phyloP scores from a whole-genome alignment of 1,140 invertebrate species.

The Maconellicoccus hirsutus region DNA sequence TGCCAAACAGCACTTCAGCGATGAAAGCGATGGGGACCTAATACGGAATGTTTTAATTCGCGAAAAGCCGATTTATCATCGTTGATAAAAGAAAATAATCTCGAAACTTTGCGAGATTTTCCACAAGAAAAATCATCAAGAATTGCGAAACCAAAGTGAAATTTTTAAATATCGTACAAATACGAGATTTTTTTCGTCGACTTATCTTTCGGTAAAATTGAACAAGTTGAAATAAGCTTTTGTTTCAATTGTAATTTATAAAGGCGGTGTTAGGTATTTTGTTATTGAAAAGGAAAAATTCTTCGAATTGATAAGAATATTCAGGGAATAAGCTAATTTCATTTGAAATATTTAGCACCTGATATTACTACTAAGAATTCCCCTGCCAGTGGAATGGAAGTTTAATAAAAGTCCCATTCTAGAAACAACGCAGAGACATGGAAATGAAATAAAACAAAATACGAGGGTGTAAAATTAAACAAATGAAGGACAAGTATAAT shows the following conservation, averaged over 20 bases:
- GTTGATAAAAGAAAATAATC: constrained; percentile 5
- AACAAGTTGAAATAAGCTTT: neutral
- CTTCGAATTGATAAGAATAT: constrained; percentile 17
- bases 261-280: neutral
- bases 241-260: neutral
- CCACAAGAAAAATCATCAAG: neutral
- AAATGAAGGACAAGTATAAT: constrained; percentile 17
- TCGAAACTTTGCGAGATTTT: neutral
- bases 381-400: neutral
- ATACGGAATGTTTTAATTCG: neutral
- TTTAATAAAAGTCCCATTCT: constrained; percentile 7
- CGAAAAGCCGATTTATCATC: constrained; percentile 8
- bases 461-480: constrained; percentile 16
- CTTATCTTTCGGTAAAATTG: neutral
- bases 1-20: neutral
- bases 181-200: too few species aligned
- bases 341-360: constrained; percentile 20
- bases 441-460: constrained; percentile 19
- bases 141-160: neutral
- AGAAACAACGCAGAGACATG: neutral
- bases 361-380: constrained; percentile 3
- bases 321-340: constrained; percentile 10
- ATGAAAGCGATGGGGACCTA: neutral
- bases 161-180: neutral
- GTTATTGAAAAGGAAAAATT: neutral